Percentiles rank a stretch among this genome's conserved stretches.
Evolutionary conservation across 2,888 invertebrate genomes (phyloP).

Genomic region (Agonopterix alstromeriana): DNA sequence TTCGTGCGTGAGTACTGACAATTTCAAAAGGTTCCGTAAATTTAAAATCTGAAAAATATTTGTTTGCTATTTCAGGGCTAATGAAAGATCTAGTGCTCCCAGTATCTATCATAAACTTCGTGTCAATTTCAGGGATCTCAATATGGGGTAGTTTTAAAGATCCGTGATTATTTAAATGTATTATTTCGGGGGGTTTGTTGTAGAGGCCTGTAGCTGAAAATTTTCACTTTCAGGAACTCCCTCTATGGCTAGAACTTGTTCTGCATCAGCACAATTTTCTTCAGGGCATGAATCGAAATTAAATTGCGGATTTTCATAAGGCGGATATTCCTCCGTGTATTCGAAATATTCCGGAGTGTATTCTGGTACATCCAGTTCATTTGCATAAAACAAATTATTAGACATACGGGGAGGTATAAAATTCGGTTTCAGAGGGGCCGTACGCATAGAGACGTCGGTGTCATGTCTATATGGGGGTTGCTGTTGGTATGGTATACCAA

Average conservation of each 20-base stretch:
- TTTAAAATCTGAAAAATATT: slow-evolving; percentile 5
- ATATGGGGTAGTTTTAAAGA: slow-evolving; percentile 10
- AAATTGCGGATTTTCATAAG: background rate
- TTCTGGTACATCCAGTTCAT: background rate
- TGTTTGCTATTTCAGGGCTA: slow-evolving; percentile 9
- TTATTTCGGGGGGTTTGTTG: slow-evolving; percentile 1
- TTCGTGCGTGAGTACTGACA: slow-evolving; percentile 7
- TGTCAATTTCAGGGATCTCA: slow-evolving; percentile 10
- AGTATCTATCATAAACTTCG: slow-evolving; percentile 16
- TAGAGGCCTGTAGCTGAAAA: slow-evolving; percentile 2
- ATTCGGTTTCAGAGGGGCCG: background rate
- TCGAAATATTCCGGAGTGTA: background rate
- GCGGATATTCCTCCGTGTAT: background rate
- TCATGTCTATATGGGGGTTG: background rate
- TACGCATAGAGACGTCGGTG: slow-evolving; percentile 1
- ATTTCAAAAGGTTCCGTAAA: slow-evolving; percentile 7
- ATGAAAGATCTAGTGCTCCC: slow-evolving; percentile 12
- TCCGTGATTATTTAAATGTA: slow-evolving; percentile 1
- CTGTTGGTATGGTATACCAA: background rate
- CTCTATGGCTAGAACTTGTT: background rate
- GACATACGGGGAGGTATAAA: background rate
- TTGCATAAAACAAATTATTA: background rate
- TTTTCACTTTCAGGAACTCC: background rate
- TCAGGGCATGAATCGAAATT: background rate
- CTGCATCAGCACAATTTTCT: background rate